Evolutionary conservation across 2,888 invertebrate genomes (phyloP).

Genomic region (Sarcophaga caerulescens): DNA sequence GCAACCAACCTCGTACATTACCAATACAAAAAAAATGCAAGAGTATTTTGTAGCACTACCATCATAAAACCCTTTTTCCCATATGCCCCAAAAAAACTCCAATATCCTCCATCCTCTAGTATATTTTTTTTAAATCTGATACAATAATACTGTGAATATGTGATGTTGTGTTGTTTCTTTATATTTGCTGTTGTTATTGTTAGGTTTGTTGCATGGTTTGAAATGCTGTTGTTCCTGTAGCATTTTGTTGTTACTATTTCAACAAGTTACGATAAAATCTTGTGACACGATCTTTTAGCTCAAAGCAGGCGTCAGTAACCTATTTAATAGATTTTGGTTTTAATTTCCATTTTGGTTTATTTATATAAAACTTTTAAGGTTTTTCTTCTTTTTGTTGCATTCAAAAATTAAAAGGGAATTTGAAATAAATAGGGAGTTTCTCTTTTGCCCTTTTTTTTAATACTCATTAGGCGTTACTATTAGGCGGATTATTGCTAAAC

Average conservation of each 20-base stretch:
- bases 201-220: not conserved
- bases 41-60: too few relatives aligned
- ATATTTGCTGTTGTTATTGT: slow-evolving; percentile 11
- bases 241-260: slow-evolving; percentile 59
- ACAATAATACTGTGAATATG: not conserved
- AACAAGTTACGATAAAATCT: slow-evolving; percentile 64
- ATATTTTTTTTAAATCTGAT: not conserved
- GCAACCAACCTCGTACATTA: too few relatives aligned
- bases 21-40: too few relatives aligned
- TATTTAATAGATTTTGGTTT: slow-evolving; percentile 46
- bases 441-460: slow-evolving; percentile 11
- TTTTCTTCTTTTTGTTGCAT: slow-evolving; percentile 31
- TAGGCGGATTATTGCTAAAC: slow-evolving; percentile 18
- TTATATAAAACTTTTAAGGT: slow-evolving; percentile 28
- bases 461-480: not conserved
- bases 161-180: not conserved
- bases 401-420: slow-evolving; percentile 8
- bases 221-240: slow-evolving; percentile 21
- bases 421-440: slow-evolving; percentile 49
- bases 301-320: slow-evolving; percentile 64
- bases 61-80: slow-evolving; percentile 38
- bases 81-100: slow-evolving; percentile 27
- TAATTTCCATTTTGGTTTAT: not conserved
- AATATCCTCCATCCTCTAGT: not conserved
- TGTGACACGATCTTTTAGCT: slow-evolving; percentile 66